Evolutionary conservation across 2,888 invertebrate species (phyloP), one percentile per base, ranked within the genome.

Genomic region (Asteroscopus sphinx): DNA sequence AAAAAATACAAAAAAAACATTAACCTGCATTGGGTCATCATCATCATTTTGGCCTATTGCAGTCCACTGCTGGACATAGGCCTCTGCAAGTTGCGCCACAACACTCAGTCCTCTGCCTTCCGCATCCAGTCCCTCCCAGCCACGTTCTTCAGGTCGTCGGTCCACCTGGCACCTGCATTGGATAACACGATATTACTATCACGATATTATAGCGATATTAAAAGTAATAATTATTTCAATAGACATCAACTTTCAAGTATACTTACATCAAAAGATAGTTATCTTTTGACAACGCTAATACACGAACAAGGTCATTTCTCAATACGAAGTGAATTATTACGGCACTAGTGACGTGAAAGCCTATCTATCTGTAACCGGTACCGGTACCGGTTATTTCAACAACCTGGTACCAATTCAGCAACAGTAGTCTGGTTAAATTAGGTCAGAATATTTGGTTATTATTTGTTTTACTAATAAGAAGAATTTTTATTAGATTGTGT

Each of bases 371-470:
- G 42, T 42, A 26, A 72, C 68, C 41, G 46, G 68, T 72, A 62
- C 21, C 26, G 15, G 58, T 55, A 75, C 77, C 77, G 65, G 77
- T 77, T 60, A 35, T 73, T 73, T 65, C 63, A 73, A 61, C 70
- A 72, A 68, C 58, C 57, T 45, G 21, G 63, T 65, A 62, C 17
- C 39, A 28, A 68, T 77, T 74, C 77, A 66, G 80, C 68, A 79
- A 80, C 44, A 35, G 25, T 46, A 12, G 28, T 30, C 39, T 17
- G 13, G 39, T 37, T 32, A 13, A 72, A 72, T 56, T 60, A 48
- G 73, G 68, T 61, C 61, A 25, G 3, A 67, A 49, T 68, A 68
- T 51, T 66, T 49, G 28, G 41, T 46, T 65, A 17, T 11, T 52
- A 9, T 53, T 69, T 63, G 32, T 63, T 49, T 45, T 30, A 41